Percentiles rank a stretch among this genome's conserved stretches.
phyloP scores from a whole-genome alignment of 2,113 vertebrate genomes.

The Bubo blakistoni region DNA sequence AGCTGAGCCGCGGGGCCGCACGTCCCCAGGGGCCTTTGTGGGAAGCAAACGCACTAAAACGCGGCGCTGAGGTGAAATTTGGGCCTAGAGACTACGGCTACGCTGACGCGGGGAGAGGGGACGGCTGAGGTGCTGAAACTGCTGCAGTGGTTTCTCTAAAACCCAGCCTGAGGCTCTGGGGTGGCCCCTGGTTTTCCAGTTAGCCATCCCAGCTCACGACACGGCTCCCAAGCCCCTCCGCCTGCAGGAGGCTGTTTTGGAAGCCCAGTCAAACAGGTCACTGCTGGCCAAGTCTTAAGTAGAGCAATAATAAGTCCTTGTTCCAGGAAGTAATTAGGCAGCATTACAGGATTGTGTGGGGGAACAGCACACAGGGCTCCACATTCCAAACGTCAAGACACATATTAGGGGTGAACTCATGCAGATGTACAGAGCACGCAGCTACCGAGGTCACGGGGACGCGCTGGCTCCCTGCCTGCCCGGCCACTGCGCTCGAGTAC shows the following conservation, averaged over 20 bases:
- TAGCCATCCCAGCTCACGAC: not conserved
- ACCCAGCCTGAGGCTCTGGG: not conserved
- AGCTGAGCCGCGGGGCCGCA: not conserved
- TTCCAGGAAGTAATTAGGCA: not conserved
- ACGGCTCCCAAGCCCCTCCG: not conserved
- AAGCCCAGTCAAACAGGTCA: not conserved
- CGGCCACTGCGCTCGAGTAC: fast-evolving
- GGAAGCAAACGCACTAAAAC: not conserved
- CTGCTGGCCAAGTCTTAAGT: not conserved
- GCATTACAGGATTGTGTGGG: not conserved
- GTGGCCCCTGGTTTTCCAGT: not conserved
- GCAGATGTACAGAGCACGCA: not conserved
- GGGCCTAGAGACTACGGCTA: not conserved
- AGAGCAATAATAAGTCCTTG: not conserved
- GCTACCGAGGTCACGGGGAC: not conserved
- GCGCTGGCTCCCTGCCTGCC: not conserved
- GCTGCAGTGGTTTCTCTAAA: not conserved
- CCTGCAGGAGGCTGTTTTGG: not conserved
- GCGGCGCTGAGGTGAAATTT: not conserved
- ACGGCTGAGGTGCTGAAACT: not conserved
- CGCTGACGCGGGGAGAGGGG: not conserved
- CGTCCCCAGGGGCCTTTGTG: too few species aligned
- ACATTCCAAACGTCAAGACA: not conserved
- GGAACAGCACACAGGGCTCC: not conserved
- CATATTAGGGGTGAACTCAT: not conserved